A percentile compares a stretch with the other conserved stretches of the same genome.
These are phyloP conservation scores for Orientallactaga sibirica DNA, from an alignment of 2,797 vertebrate species.

Conservation along the genomic window DNA sequence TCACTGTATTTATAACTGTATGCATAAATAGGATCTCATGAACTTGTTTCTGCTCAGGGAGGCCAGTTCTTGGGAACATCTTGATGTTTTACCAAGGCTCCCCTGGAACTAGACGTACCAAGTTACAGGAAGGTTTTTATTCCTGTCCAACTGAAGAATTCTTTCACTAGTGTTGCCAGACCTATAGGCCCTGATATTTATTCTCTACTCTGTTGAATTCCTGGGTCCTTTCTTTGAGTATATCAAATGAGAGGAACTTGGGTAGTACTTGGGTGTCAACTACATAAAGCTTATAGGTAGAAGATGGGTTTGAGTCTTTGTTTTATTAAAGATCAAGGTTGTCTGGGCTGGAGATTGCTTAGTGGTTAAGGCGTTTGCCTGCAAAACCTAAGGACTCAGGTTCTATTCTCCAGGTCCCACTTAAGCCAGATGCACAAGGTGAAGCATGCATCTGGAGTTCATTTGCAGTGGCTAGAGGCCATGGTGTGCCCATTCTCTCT, in stretches of 20 bases:
- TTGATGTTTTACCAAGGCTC: conserved; percentile 4
- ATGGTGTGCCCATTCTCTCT: no score
- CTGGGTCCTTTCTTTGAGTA: background rate
- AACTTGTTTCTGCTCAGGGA: conserved; percentile 1
- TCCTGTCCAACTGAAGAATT: background rate
- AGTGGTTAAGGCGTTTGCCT: no score
- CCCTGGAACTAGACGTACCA: background rate
- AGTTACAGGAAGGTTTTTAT: conserved; percentile 39
- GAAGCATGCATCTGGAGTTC: no score
- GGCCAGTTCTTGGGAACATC: background rate
- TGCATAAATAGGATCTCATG: background rate
- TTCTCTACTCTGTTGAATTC: background rate
- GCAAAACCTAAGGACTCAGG: no score
- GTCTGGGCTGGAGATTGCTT: background rate
- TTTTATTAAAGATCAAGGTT: conserved; percentile 48
- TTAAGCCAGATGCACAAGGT: no score
- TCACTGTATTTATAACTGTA: background rate
- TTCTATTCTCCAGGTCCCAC: no score
- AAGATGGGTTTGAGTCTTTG: conserved; percentile 13
- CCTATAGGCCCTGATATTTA: background rate
- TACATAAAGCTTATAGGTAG: conserved; percentile 2
- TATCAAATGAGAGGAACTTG: background rate
- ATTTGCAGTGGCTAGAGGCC: no score
- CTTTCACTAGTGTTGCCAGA: background rate
- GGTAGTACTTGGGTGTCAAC: background rate